Evolutionary conservation across 1,140 invertebrate species (phyloP).

Genomic region (Drosophila repleta): DNA sequence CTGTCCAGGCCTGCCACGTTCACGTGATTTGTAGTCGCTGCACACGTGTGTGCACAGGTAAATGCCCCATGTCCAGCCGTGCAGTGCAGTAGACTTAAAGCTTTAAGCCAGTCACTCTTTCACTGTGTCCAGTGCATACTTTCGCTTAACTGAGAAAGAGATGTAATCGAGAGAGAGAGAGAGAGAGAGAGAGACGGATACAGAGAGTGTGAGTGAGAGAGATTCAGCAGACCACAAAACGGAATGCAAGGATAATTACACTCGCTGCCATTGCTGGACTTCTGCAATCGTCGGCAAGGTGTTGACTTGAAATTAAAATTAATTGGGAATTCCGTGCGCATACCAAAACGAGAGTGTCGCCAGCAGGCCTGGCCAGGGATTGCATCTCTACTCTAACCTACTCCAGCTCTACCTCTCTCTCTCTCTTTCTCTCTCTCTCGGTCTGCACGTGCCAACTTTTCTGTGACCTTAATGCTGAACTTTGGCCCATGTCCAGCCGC

Average conservation of each 20-base stretch:
- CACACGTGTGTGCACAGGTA: slow-evolving; percentile 43
- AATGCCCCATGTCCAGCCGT: slow-evolving; percentile 44
- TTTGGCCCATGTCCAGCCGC: slow-evolving; percentile 31
- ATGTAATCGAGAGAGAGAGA: slow-evolving; percentile 12
- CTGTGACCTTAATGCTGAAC: slow-evolving; percentile 43
- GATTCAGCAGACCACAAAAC: slow-evolving; percentile 48
- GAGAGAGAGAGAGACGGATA: slow-evolving; percentile 2
- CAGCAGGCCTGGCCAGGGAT: slow-evolving; percentile 36
- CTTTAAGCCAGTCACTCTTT: slow-evolving; percentile 24
- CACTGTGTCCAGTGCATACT: slow-evolving; percentile 31
- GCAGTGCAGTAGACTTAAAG: slow-evolving; percentile 31
- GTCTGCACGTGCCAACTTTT: slow-evolving; percentile 4
- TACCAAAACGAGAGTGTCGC: slow-evolving; percentile 67
- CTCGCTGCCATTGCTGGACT: slow-evolving; percentile 37
- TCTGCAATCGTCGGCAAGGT: slow-evolving; percentile 64
- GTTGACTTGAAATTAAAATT: slow-evolving; percentile 77
- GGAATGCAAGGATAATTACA: slow-evolving; percentile 70
- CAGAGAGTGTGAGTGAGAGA: neutral
- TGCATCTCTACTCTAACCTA: slow-evolving; percentile 7
- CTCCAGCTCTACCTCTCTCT: neutral
- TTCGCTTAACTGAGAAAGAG: slow-evolving; percentile 50
- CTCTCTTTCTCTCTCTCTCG: neutral
- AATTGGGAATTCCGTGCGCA: slow-evolving; percentile 70
- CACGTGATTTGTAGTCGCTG: slow-evolving; percentile 58
- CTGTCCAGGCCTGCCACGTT: slow-evolving; percentile 42